Evolutionary conservation across 2,888 invertebrate species (phyloP).

Genomic region (Diarsia brunnea): DNA sequence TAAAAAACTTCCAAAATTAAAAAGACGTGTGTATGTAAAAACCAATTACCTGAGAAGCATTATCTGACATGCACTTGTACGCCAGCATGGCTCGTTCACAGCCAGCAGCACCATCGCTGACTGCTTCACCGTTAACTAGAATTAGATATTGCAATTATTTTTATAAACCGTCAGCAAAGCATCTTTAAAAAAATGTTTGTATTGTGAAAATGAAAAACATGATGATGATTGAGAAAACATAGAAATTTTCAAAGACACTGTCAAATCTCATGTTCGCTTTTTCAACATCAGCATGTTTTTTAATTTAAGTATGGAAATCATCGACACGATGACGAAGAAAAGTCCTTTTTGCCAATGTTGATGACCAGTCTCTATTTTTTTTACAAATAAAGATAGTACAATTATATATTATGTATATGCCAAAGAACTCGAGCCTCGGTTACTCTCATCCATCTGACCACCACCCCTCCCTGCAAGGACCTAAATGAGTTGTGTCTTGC

Average conservation of each 20-base stretch:
- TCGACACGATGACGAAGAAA: not conserved
- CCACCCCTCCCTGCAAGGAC: not conserved
- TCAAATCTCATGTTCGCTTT: not conserved
- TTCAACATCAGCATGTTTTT: not conserved
- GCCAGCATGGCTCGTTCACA: slow-evolving; percentile 83
- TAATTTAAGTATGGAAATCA: not conserved
- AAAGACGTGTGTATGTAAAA: not conserved
- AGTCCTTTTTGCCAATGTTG: not conserved
- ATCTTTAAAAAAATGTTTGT: too few species aligned
- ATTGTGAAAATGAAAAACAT: too few species aligned
- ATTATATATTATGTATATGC: too few species aligned
- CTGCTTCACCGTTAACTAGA: slow-evolving; percentile 81
- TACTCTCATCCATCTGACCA: not conserved
- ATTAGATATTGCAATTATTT: slow-evolving; percentile 37
- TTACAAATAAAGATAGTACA: too few species aligned
- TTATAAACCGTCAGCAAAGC: not conserved
- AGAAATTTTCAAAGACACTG: too few species aligned
- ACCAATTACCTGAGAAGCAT: slow-evolving; percentile 80
- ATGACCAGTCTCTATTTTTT: too few species aligned
- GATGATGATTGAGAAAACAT: too few species aligned
- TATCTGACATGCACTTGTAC: slow-evolving; percentile 82
- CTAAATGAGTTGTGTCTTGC: too few species aligned
- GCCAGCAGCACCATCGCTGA: slow-evolving; percentile 83
- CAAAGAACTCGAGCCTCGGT: not conserved
- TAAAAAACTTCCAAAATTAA: not conserved